phyloP scores from a whole-genome alignment of 2,888 invertebrate species.

The Athalia cordata region DNA sequence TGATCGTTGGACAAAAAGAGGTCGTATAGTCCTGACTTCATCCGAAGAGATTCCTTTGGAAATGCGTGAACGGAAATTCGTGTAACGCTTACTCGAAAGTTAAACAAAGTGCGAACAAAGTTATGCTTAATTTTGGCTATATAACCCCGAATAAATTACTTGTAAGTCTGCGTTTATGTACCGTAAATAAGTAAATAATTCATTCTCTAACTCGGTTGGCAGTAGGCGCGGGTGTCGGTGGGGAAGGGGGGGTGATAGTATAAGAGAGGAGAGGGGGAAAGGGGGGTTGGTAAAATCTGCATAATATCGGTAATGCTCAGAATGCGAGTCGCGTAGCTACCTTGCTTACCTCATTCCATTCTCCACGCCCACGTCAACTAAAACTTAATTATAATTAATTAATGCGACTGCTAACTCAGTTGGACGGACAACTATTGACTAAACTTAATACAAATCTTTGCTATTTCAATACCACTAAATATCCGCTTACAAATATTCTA shows the following conservation, averaged over 20 bases:
- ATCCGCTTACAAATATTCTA: not conserved
- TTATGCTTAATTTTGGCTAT: slow-evolving; percentile 45
- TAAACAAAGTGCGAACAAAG: slow-evolving; percentile 45
- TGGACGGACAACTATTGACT: slow-evolving; percentile 68
- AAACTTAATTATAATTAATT: slow-evolving; percentile 91
- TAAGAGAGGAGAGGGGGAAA: not conserved
- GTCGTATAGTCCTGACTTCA: not conserved
- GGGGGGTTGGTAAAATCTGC: slow-evolving; percentile 64
- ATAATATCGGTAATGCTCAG: slow-evolving; percentile 72
- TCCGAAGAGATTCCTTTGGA: slow-evolving; percentile 32
- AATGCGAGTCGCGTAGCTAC: slow-evolving; percentile 70
- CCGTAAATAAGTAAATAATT: slow-evolving; percentile 72
- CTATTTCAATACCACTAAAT: not conserved
- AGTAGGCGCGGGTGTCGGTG: slow-evolving; percentile 54
- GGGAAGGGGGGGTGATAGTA: slow-evolving; percentile 45
- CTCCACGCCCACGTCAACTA: slow-evolving; percentile 79
- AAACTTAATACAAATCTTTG: slow-evolving; percentile 32
- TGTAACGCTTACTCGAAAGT: slow-evolving; percentile 44
- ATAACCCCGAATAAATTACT: slow-evolving; percentile 50
- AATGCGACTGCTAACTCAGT: slow-evolving; percentile 79
- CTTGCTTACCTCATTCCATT: slow-evolving; percentile 68
- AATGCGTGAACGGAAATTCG: slow-evolving; percentile 41
- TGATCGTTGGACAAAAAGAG: slow-evolving; percentile 22
- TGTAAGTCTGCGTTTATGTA: slow-evolving; percentile 66
- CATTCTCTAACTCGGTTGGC: slow-evolving; percentile 67